Evolutionary conservation across 2,888 invertebrate species (phyloP), one percentile per base, ranked within the genome.

Genomic region (Dione vanillae): DNA sequence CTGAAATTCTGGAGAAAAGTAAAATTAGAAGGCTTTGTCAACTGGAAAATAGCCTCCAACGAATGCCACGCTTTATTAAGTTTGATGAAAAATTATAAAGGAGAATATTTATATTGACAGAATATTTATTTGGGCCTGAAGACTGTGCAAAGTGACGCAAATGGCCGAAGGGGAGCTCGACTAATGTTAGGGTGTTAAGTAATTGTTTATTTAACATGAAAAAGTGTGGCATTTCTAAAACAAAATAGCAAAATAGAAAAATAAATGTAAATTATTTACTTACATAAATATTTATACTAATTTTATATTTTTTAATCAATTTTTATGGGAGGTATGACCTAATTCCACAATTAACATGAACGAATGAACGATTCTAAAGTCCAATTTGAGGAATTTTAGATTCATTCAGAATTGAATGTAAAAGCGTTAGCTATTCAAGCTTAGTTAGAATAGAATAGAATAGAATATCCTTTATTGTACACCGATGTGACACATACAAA

Each of bases 31-130:
- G 61, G 61, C 27, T 61, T 61, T 16, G 61, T 16, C n/a, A 45
- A 27, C 12, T 11, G 27, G 43, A 61, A 61, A 45, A 45, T 45
- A 27, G n/a, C n/a, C 61, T 45, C 16, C 61, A 14, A 43, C 43
- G n/a, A 61, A 61, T 61, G 10, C 35, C 45, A 45, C 61, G 61
- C 45, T 61, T 45, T 61, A 61, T 61, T 61, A 61, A 61, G 45
- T 16, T 61, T 61, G 45, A 61, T 61, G 45, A 27, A 61, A 61
- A 61, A 45, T 61, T 27, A 45, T 45, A 45, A 27, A 16, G 43
- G 11, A 61, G 45, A 61, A 61, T 61, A 61, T 61, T 61, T 61
- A 61, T 61, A 35, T 45, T 61, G 27, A 61, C 27, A 45, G 27
- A 61, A 45, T 61, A 61, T 61, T 27, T 61, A 61, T 61, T 61